phyloP scores from a whole-genome alignment of 2,797 vertebrate genomes.

The Naso thynnoides region DNA sequence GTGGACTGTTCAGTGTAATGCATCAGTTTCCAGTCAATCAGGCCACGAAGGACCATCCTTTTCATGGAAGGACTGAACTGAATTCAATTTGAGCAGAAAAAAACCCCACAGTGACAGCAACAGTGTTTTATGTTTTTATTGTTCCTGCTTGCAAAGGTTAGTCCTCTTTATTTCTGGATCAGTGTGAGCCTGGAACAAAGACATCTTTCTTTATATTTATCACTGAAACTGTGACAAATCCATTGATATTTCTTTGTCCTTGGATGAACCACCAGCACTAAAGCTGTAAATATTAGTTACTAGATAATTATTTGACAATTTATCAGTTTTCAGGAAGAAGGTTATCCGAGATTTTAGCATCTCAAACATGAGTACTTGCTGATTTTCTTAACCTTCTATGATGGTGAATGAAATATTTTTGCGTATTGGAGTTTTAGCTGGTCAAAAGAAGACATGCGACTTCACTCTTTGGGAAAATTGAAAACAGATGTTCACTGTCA shows the following conservation, averaged over 20 bases:
- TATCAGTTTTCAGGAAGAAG: no score
- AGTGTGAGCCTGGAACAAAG: conserved; percentile 25
- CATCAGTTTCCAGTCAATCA: conserved; percentile 46
- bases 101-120: conserved; percentile 11
- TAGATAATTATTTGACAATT: no score
- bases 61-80: conserved; percentile 23
- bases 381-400: not conserved
- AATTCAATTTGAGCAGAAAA: conserved; percentile 43
- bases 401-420: no score
- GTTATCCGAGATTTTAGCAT: not conserved
- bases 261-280: not conserved
- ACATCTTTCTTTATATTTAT: not conserved
- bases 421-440: not conserved
- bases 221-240: conserved; percentile 32
- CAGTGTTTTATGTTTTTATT: conserved; percentile 15
- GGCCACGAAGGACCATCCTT: conserved; percentile 14
- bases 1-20: conserved; percentile 37
- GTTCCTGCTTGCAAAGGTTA: conserved; percentile 9
- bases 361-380: not conserved
- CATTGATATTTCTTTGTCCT: not conserved
- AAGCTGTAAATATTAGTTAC: not conserved
- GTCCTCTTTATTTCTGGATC: conserved; percentile 33
- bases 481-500: not conserved
- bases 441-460: not conserved
- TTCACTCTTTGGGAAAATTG: not conserved